Base-by-base conservation (phyloP, 2,797 vertebrate genomes). In the Loriculus beryllinus region DNA sequence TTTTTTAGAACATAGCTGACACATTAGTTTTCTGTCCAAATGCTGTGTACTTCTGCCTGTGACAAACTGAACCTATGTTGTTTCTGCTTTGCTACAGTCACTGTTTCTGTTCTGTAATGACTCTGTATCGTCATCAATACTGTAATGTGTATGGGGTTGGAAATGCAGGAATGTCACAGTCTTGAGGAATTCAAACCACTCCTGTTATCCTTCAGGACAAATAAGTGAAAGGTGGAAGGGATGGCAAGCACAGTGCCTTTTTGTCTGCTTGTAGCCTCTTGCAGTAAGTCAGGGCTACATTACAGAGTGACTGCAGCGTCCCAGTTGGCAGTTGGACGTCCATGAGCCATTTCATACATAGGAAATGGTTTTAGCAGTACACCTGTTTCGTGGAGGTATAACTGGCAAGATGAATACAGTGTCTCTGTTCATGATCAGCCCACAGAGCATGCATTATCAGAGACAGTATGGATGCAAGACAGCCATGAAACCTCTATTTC, bases 71-170 rank as follows among this genome's bases (percentile, higher is more conserved):
- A 67, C 19, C 14, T 67, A 7, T 54, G 14, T 8, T 2, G 3
- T 48, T 42, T 89, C 39, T 87, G 72, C 33, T 84, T 79, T 52
- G 57, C 54, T 52, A 0, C 20, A 19, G 9, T 57, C 54, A n/a
- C 56, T 72, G 22, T 64, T 62, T 72, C 48, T 86, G 21, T 26
- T 79, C 51, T 52, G 28, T 79, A 76, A 40, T 29, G 72, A 51
- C 14, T 74, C 31, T 0, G 0, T 45, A 39, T 12, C 35, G 51
- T 22, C 29, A 31, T 52, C 19, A 23, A 1, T 10, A 39, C 10
- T 4, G 5, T 67, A 11, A 68, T 64, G 40, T 28, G 29, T 29
- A 23, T 6, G 13, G 35, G 39, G 10, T 14, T 62, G 45, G 48
- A 62, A 86, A 68, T 25, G 11, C n/a, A 56, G 43, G 31, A 70